Conservation (phyloP, 2,797 vertebrate species). For the Lophura swinhoii region DNA sequence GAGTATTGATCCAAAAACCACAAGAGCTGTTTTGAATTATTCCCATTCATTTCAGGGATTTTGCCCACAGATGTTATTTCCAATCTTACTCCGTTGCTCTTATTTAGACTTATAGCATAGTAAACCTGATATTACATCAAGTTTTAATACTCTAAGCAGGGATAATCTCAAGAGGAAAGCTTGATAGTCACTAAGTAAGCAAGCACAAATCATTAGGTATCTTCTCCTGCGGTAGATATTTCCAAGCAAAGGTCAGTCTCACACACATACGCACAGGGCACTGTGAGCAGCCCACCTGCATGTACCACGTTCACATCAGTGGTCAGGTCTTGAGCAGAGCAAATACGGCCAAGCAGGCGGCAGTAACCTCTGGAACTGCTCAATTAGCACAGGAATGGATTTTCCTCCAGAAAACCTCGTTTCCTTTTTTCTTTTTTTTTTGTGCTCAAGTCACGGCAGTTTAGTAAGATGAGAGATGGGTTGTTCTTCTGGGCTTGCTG, state of each 20-base stretch:
- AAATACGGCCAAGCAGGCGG: constrained; percentile 19
- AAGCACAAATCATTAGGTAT: background rate
- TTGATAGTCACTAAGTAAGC: background rate
- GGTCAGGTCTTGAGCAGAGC: constrained; percentile 35
- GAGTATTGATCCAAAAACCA: background rate
- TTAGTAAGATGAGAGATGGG: background rate
- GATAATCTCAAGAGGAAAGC: constrained; percentile 6
- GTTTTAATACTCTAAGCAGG: background rate
- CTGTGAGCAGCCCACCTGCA: background rate
- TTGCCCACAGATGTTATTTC: background rate
- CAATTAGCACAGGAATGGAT: background rate
- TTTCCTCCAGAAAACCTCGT: background rate
- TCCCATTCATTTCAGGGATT: background rate
- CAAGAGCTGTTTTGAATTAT: background rate
- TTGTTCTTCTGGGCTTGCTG: background rate
- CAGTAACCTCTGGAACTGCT: constrained; percentile 32
- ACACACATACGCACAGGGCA: background rate
- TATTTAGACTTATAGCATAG: background rate
- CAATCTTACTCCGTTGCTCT: background rate
- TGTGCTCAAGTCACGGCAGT: background rate
- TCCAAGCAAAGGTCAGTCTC: background rate
- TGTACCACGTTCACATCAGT: constrained; percentile 19
- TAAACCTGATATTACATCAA: background rate
- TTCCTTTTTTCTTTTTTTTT: background rate
- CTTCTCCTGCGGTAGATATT: background rate